Evolutionary conservation across 2,888 invertebrate genomes (phyloP), one percentile per base, ranked within the genome.

Genomic region (Epinotia brunnichana): DNA sequence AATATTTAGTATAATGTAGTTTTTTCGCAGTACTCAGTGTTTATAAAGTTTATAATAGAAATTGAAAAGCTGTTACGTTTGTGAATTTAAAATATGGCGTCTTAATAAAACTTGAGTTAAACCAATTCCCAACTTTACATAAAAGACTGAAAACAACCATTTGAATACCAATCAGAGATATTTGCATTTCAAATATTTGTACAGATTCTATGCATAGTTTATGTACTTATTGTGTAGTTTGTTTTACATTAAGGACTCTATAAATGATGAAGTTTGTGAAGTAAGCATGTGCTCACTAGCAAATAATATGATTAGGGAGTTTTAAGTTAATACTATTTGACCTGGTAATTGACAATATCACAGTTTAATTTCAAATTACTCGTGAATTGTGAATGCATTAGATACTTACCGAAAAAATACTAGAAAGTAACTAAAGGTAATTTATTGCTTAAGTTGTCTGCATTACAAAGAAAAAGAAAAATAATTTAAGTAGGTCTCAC

Each of bases 161-260:
- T 62, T 61, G 72, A 72, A 72, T 72, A 72, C 61, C 72, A 72
- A 72, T 72, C 44, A 61, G 29, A 15, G n/a, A 39, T 48, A 67
- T 72, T 62, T 67, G 56, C 66, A 66, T 67, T 17, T 68, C 56
- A 21, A 62, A 62, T 48, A 67, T 66, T 66, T 54, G 54, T 11
- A 41, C 60, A 66, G 21, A 66, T 21, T 19, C 53, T 66, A 39
- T 63, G 64, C 64, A 66, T 66, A 66, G 54, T 66, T 66, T 54
- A 53, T 17, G 15, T 24, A 24, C n/a, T 7, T 53, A 21, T 64
- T 39, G 39, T 19, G 39, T 39, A 53, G 53, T 39, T 64, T 10
- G 66, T 56, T 21, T 35, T 66, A 41, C 54, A 54, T 66, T 66
- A 56, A 5, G 35, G 41, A 21, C 15, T 21, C 54, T 15, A 41